These are phyloP conservation scores for Cyphomyrus plagiostoma DNA, from an alignment of 2,113 vertebrate species.

Conservation along the genomic window DNA sequence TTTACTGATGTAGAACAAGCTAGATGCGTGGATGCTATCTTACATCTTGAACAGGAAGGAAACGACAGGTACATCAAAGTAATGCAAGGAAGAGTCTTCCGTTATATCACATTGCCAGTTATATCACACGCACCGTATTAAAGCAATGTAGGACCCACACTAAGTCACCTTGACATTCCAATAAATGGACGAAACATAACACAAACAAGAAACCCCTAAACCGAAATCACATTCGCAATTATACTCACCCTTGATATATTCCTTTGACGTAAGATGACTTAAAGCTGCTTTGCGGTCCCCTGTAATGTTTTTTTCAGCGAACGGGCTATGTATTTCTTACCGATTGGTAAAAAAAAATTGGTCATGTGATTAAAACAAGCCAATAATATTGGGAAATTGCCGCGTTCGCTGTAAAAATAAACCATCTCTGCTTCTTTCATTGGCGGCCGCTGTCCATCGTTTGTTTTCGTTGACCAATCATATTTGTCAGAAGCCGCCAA, in stretches of 20 bases:
- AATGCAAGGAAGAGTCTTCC: neutral
- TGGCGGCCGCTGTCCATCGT: neutral
- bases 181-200: neutral
- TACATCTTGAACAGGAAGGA: neutral
- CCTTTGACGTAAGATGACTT: neutral
- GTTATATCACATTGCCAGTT: neutral
- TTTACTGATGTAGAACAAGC: neutral
- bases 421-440: neutral
- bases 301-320: neutral
- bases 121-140: neutral
- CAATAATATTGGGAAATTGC: slow-evolving; percentile 1
- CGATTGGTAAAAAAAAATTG: neutral
- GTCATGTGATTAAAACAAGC: neutral
- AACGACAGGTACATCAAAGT: neutral
- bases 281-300: neutral
- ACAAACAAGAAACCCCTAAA: neutral
- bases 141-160: neutral
- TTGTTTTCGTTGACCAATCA: slow-evolving; percentile 1
- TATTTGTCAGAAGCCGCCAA: neutral
- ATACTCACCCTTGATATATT: neutral
- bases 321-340: slow-evolving; percentile 9
- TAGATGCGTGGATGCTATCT: neutral
- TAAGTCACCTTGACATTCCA: neutral
- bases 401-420: neutral
- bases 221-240: neutral